Evolutionary conservation across 2,888 invertebrate genomes (phyloP), one percentile per base, ranked within the genome.

Genomic region (Platycheirus rosarum): DNA sequence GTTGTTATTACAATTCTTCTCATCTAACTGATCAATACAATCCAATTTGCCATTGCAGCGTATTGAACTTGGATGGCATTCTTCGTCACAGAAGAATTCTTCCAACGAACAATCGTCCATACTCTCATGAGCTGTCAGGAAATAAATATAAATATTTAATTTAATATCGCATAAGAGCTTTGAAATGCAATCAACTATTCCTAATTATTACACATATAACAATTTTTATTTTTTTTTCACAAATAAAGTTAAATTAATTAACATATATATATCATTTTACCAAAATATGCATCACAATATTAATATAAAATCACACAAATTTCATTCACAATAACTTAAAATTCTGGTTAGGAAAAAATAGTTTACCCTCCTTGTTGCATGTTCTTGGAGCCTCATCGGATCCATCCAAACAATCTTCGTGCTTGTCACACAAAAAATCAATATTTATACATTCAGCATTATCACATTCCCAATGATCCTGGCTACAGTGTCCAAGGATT

Each of bases 1-100:
- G 29, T 62, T 74, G n/a, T 40, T 9, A 35, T 65, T 65, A 48
- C 90, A 90, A 66, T 88, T 86, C 18, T 84, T 77, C 89, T 95
- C 95, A 85, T 95, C 95, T 4, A 93, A 93, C 66, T 91, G 91
- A 87, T 94, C 94, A 26, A 87, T 84, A 86, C 95, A 95, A 87
- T 95, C 94, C 26, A 55, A 53, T 32, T 89, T 85, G 53, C 91
- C 91, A 87, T 96, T 93, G 87, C 96, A 96, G 69, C 90, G 90
- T 86, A 93, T 93, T 13, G 90, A 90, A n/a, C 87, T 89, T 77
- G 92, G 89, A 85, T 95, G 91, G 88, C 95, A 95, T 70, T 88
- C 87, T 16, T 93, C 93, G 86, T 93, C 91, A 86, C 92, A 93
- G 85, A 91, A 91, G 89, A 93, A 92, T 87, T 93, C 89, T 85